These are phyloP conservation scores for Osmerus eperlanus DNA, from an alignment of 2,113 vertebrate species.

Conservation along the genomic window DNA sequence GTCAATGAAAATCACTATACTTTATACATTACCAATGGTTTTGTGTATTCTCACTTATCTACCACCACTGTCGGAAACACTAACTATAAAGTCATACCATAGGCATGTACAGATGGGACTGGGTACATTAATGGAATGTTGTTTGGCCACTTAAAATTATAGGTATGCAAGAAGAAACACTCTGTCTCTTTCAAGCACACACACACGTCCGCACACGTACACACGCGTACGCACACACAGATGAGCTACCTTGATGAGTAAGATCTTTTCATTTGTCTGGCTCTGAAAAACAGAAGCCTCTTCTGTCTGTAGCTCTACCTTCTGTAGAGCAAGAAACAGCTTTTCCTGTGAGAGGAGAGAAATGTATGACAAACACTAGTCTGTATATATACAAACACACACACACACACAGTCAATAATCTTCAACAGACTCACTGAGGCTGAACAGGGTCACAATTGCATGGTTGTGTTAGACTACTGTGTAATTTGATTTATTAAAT, in stretches of 20 bases:
- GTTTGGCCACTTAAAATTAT: background rate
- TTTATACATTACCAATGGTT: background rate
- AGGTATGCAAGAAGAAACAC: background rate
- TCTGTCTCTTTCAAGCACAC: background rate
- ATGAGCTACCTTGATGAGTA: slow-evolving; percentile 58
- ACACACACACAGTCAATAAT: slow-evolving; percentile 9
- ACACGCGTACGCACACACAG: slow-evolving; percentile 10
- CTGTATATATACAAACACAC: slow-evolving; percentile 29
- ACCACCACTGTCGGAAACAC: background rate
- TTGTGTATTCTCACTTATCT: background rate
- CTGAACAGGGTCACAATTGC: too few species aligned
- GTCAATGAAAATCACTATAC: background rate
- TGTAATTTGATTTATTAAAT: too few species aligned
- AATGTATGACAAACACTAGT: background rate
- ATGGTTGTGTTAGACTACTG: too few species aligned
- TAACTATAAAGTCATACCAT: background rate
- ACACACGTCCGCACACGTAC: background rate
- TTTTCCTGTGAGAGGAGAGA: slow-evolving; percentile 55
- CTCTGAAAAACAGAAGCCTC: slow-evolving; percentile 55
- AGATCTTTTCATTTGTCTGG: slow-evolving; percentile 64
- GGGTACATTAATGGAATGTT: background rate
- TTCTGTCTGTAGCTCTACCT: slow-evolving; percentile 55
- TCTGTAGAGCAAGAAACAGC: slow-evolving; percentile 55
- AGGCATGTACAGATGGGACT: background rate
- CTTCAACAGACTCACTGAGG: background rate